A percentile compares a stretch with the other conserved stretches of the same genome.
These are phyloP conservation scores for Erythrolamprus reginae DNA, from an alignment of 2,113 vertebrate genomes.

Conservation along the genomic window DNA sequence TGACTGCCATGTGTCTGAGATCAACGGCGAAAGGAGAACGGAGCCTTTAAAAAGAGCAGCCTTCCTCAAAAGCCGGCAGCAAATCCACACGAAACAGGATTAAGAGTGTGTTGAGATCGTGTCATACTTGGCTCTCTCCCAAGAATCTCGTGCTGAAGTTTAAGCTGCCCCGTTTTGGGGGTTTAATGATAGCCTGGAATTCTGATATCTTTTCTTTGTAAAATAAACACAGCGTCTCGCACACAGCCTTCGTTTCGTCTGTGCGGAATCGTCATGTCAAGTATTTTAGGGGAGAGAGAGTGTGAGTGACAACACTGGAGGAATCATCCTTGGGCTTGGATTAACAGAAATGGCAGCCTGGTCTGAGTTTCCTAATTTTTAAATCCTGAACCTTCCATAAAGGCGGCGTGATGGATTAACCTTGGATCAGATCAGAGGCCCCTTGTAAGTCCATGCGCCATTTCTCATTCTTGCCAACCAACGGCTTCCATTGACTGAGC, in stretches of 20 bases:
- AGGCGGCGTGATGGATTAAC: not conserved
- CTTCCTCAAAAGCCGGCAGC: not conserved
- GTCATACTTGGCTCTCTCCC: slow-evolving; percentile 6
- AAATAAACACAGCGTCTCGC: slow-evolving; percentile 47
- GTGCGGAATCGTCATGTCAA: not conserved
- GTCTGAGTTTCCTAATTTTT: not conserved
- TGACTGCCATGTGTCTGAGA: not conserved
- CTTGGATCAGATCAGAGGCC: not conserved
- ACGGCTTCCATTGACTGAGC: not conserved
- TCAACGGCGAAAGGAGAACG: not conserved
- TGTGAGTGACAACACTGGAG: not conserved
- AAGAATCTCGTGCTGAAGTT: not conserved
- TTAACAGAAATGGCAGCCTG: not conserved
- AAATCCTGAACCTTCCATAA: not conserved
- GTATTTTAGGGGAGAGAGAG: not conserved
- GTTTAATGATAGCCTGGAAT: slow-evolving; percentile 41
- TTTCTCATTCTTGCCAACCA: not conserved
- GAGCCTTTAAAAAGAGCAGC: not conserved
- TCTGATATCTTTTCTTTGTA: not conserved
- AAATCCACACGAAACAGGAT: slow-evolving; percentile 24
- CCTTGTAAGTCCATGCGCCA: not conserved
- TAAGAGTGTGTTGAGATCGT: not conserved
- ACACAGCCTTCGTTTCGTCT: slow-evolving; percentile 34
- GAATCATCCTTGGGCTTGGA: not conserved
- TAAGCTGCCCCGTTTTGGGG: slow-evolving; percentile 38